These are phyloP conservation scores for Syngnathus scovelli DNA, from an alignment of 2,113 vertebrate genomes.

Conservation along the genomic window DNA sequence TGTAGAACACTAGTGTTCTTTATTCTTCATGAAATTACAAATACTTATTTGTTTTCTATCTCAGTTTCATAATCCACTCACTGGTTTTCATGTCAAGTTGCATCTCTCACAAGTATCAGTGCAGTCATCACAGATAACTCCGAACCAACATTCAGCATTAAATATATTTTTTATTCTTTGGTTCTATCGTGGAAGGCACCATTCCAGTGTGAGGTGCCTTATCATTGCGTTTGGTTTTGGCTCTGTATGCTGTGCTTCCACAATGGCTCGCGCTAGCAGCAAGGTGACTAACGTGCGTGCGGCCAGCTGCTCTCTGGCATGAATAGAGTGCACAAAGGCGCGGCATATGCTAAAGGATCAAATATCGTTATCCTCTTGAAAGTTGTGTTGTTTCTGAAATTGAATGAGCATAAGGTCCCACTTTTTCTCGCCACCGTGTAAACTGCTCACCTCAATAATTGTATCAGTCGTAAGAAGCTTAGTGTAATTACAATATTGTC, in stretches of 20 bases:
- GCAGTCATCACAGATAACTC: too few species aligned
- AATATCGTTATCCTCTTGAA: conserved; percentile 51
- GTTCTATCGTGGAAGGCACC: too few species aligned
- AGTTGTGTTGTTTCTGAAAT: conserved; percentile 57
- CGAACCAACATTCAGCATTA: too few species aligned
- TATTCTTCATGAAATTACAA: too few species aligned
- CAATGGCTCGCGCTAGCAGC: not conserved
- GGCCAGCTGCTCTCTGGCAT: conserved; percentile 48
- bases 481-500: conserved; percentile 74
- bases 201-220: too few species aligned
- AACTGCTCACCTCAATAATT: conserved; percentile 68
- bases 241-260: not conserved
- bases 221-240: too few species aligned
- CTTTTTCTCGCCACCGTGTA: conserved; percentile 49
- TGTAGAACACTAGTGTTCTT: too few species aligned
- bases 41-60: too few species aligned
- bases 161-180: too few species aligned
- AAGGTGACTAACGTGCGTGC: conserved; percentile 33
- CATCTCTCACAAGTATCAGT: too few species aligned
- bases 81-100: too few species aligned
- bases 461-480: conserved; percentile 74
- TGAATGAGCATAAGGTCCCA: conserved; percentile 65
- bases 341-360: conserved; percentile 58
- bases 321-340: conserved; percentile 47
- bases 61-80: too few species aligned